Conservation (phyloP, 2,113 vertebrate species). For the Accipiter cooperii region DNA sequence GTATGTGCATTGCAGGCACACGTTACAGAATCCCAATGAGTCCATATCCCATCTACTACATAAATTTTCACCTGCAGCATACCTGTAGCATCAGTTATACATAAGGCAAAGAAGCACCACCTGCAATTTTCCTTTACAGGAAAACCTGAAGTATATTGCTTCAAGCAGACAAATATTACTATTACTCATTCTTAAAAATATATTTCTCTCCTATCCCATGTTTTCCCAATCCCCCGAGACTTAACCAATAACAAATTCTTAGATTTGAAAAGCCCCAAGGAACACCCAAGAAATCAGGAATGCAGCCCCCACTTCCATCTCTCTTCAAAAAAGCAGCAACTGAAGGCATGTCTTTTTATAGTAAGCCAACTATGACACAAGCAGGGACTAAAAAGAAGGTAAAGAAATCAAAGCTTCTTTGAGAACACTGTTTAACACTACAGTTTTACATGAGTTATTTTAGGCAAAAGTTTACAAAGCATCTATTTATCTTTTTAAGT, state of each 20-base stretch:
- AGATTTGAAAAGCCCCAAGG: not conserved
- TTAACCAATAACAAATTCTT: not conserved
- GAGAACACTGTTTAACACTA: conserved; percentile 7
- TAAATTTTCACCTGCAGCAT: not conserved
- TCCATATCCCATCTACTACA: not conserved
- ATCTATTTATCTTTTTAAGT: conserved; percentile 37
- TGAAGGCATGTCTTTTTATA: not conserved
- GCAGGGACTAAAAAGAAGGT: not conserved
- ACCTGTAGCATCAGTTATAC: not conserved
- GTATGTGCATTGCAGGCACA: not conserved
- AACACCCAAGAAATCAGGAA: conserved; percentile 13
- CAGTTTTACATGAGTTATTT: conserved; percentile 23
- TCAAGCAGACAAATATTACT: not conserved
- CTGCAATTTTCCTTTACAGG: not conserved
- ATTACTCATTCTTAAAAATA: not conserved
- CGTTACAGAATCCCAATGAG: not conserved
- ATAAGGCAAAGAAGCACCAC: not conserved
- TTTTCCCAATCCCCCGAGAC: not conserved
- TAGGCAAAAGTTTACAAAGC: conserved; percentile 38
- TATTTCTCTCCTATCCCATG: not conserved
- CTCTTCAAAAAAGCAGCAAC: not conserved
- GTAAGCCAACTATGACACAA: conserved; percentile 1
- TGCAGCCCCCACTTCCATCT: not conserved
- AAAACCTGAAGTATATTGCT: not conserved
- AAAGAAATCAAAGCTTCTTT: conserved; percentile 50